Evolutionary conservation across 1,140 invertebrate genomes (phyloP).

Genomic region (Paralvinella palmiformis): DNA sequence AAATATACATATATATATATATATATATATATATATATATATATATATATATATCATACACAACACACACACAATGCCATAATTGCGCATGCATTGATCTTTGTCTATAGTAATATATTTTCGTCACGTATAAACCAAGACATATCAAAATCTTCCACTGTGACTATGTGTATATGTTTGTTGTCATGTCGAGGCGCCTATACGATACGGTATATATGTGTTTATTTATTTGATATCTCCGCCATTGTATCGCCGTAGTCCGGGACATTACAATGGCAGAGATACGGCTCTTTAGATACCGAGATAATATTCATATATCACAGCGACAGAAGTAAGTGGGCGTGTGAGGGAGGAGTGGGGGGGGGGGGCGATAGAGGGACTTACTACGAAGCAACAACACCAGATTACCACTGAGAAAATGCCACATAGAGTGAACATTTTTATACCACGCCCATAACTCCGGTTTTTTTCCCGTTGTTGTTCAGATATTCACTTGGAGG

Average conservation of each 20-base stretch:
- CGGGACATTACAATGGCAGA: no score
- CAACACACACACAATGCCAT: background rate
- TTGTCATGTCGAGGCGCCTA: background rate
- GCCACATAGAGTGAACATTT: no score
- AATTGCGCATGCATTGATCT: background rate
- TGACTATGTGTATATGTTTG: background rate
- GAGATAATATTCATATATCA: no score
- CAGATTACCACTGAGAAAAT: no score
- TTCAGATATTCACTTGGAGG: no score
- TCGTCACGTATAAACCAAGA: background rate
- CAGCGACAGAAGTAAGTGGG: no score
- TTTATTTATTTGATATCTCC: background rate
- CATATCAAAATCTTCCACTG: background rate
- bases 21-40: constrained; percentile 6
- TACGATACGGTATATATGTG: background rate
- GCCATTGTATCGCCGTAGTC: background rate
- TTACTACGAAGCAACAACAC: no score
- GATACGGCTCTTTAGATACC: no score
- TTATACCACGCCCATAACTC: no score
- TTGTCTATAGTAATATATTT: background rate
- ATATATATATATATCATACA: background rate
- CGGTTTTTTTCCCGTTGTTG: no score
- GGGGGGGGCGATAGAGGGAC: no score
- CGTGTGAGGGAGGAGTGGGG: no score
- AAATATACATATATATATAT: constrained; percentile 8